These are phyloP conservation scores for Percina caprodes DNA, from an alignment of 2,113 vertebrate genomes.

Conservation along the genomic window DNA sequence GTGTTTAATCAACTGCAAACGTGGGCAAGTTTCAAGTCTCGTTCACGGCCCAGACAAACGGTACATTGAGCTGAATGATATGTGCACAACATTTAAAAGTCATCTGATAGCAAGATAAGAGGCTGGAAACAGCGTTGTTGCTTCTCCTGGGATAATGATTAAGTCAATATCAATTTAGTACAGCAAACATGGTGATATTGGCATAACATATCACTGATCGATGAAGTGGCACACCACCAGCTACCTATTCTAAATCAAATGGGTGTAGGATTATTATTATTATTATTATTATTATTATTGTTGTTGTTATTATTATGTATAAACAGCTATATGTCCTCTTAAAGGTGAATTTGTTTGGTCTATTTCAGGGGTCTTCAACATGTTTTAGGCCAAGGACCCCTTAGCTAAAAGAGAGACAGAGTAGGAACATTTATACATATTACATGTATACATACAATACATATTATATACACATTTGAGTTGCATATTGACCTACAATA, in stretches of 20 bases:
- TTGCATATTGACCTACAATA: too few species aligned
- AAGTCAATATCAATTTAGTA: conserved; percentile 64
- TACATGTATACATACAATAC: too few species aligned
- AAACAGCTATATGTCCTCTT: background rate
- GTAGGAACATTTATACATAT: too few species aligned
- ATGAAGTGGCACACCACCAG: conserved; percentile 42
- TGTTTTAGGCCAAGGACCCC: too few species aligned
- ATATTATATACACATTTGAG: too few species aligned
- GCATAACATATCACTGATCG: conserved; percentile 53
- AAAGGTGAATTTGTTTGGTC: background rate
- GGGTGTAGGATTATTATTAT: background rate
- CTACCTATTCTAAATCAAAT: conserved; percentile 13
- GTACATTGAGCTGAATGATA: conserved; percentile 32
- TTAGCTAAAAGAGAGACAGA: too few species aligned
- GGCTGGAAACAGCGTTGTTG: background rate
- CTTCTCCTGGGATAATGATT: conserved; percentile 52
- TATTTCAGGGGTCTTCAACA: too few species aligned
- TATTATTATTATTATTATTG: background rate
- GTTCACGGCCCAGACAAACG: conserved; percentile 26
- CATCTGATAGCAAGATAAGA: conserved; percentile 69
- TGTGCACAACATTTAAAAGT: conserved; percentile 72
- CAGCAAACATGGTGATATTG: conserved; percentile 63
- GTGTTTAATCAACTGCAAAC: conserved; percentile 36
- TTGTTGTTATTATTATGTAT: background rate
- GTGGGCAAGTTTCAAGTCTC: conserved; percentile 1